These are phyloP conservation scores for Oryctes rhinoceros DNA, from an alignment of 1,140 invertebrate species.

Conservation along the genomic window DNA sequence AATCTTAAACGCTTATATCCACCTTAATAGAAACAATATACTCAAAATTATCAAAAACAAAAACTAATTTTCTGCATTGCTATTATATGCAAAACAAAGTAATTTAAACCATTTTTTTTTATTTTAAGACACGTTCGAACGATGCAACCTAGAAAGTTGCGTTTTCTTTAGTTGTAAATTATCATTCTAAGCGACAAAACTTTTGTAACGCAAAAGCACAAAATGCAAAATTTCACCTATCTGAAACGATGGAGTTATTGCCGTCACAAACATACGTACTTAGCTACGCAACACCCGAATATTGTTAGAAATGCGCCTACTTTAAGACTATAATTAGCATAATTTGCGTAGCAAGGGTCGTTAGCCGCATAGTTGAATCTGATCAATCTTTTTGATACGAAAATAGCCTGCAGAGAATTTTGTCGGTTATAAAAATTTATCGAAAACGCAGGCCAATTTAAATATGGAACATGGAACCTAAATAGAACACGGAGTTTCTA, in stretches of 20 bases:
- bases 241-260: not conserved
- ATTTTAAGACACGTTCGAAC: too few species aligned
- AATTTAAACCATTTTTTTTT: too few species aligned
- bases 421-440: not conserved
- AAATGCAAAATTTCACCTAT: not conserved
- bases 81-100: too few species aligned
- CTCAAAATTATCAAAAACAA: too few species aligned
- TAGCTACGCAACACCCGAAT: not conserved
- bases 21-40: too few species aligned
- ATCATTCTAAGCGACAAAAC: too few species aligned
- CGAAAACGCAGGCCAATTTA: too few species aligned
- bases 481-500: not conserved
- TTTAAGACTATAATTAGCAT: not conserved
- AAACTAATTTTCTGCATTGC: too few species aligned
- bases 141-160: too few species aligned
- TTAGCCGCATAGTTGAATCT: not conserved
- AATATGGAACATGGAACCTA: not conserved
- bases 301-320: not conserved
- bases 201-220: too few species aligned
- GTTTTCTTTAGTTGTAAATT: too few species aligned
- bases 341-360: not conserved
- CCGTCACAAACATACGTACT: not conserved
- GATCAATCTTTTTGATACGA: not conserved
- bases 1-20: too few species aligned
- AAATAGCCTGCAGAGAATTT: not conserved